Percentiles rank a stretch among this genome's conserved stretches.
Evolutionary conservation across 92 coral and sea anemone genomes (phyloP).

Genomic region (Bergia sp.): DNA sequence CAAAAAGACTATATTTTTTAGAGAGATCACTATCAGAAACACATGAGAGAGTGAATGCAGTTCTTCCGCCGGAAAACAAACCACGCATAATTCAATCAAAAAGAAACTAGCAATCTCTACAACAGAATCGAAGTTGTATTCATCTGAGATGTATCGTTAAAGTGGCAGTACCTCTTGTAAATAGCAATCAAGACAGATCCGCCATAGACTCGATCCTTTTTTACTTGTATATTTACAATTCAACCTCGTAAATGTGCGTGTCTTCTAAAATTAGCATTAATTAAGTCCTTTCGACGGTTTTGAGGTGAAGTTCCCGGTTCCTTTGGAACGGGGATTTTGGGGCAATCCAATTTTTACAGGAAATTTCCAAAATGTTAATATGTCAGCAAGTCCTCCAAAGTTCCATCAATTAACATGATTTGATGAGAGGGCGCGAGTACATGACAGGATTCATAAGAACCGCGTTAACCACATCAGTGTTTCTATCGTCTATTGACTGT

Average conservation of each 20-base stretch:
- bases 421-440: slow-evolving; percentile 21
- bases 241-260: neutral
- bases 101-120: neutral
- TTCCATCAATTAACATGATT: slow-evolving; percentile 29
- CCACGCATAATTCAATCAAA: neutral
- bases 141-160: neutral
- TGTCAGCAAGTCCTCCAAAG: slow-evolving; percentile 36
- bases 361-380: slow-evolving; percentile 40
- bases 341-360: slow-evolving; percentile 43
- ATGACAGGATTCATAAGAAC: neutral
- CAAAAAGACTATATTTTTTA: neutral
- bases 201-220: neutral
- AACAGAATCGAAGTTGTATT: neutral
- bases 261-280: neutral
- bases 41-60: neutral
- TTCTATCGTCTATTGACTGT: neutral
- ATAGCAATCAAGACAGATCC: too few relatives aligned
- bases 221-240: neutral
- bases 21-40: slow-evolving; percentile 17
- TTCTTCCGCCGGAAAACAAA: slow-evolving; percentile 29
- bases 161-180: neutral
- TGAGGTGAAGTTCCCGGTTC: slow-evolving; percentile 4
- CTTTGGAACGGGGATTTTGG: neutral
- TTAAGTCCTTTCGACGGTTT: neutral
- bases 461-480: neutral